Evolutionary conservation across 2,797 vertebrate genomes (phyloP).

Genomic region (Masticophis lateralis): DNA sequence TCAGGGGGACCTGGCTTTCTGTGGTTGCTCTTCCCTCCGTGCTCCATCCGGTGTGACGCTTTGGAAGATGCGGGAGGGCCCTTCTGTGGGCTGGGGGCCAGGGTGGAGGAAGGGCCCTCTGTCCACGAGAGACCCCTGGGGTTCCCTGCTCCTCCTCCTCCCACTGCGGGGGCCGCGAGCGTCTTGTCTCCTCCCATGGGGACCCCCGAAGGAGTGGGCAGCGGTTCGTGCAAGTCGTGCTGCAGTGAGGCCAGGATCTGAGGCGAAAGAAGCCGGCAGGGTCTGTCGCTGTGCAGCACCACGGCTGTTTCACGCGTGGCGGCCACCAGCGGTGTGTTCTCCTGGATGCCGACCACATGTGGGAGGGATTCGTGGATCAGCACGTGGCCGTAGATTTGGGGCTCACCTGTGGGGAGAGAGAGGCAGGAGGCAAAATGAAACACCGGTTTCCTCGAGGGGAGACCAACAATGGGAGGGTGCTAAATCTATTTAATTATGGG

Average conservation of each 20-base stretch:
- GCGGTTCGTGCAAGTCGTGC: background rate
- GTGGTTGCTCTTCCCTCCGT: background rate
- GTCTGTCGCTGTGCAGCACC: constrained; percentile 21
- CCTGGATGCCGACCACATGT: constrained; percentile 63
- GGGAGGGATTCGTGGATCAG: constrained; percentile 72
- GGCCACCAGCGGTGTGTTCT: constrained; percentile 64
- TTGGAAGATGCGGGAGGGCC: background rate
- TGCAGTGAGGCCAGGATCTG: background rate
- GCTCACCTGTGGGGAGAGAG: constrained; percentile 33
- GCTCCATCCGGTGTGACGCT: background rate
- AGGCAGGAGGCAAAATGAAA: constrained; percentile 14
- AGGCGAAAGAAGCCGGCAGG: constrained; percentile 25
- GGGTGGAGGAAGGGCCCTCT: rapidly evolving
- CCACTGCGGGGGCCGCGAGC: background rate
- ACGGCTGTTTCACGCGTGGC: constrained; percentile 60
- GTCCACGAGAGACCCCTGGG: rapidly evolving
- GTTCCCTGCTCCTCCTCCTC: background rate
- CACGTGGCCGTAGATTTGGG: constrained; percentile 69
- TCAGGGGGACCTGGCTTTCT: background rate
- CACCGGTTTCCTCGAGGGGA: background rate
- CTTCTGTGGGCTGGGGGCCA: rapidly evolving
- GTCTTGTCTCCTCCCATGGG: background rate
- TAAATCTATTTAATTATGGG: background rate
- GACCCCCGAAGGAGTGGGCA: rapidly evolving
- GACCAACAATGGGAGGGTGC: no score